Conservation (phyloP, 2,113 vertebrate genomes). For the Lamprologus tigripictilis region DNA sequence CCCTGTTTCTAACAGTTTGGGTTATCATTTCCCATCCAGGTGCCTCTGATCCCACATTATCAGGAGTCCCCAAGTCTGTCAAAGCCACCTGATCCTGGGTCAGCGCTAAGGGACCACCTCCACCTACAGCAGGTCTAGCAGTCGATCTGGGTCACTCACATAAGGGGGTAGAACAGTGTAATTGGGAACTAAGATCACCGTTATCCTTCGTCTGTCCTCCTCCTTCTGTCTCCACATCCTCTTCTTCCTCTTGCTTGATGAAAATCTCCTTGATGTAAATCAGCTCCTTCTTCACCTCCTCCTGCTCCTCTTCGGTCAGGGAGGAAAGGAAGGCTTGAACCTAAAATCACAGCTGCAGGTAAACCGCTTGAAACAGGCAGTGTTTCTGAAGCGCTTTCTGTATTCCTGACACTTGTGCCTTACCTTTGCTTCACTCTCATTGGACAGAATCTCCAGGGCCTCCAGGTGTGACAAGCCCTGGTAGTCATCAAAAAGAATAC, state of each 20-base stretch:
- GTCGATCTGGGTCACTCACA: constrained; percentile 59
- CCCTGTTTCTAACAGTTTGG: background rate
- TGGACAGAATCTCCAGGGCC: constrained; percentile 96
- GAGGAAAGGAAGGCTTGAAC: constrained; percentile 84
- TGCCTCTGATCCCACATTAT: background rate
- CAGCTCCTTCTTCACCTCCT: constrained; percentile 82
- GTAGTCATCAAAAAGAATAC: constrained; percentile 94
- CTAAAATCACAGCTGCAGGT: constrained; percentile 45
- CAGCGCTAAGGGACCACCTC: constrained; percentile 23
- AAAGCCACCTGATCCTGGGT: constrained; percentile 28
- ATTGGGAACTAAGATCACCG: constrained; percentile 77
- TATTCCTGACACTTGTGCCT: background rate
- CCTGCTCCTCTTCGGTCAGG: constrained; percentile 76
- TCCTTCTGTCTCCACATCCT: constrained; percentile 23
- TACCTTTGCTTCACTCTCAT: constrained; percentile 93
- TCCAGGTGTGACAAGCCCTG: constrained; percentile 96
- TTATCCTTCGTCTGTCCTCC: constrained; percentile 63
- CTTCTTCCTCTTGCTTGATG: constrained; percentile 68
- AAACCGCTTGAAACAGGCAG: background rate
- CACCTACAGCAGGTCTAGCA: background rate
- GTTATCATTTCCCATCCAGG: background rate
- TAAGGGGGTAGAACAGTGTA: constrained; percentile 63
- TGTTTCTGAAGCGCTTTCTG: background rate
- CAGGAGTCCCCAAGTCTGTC: background rate
- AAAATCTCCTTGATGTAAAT: constrained; percentile 91